Percentiles rank a stretch among this genome's conserved stretches.
Evolutionary conservation across 2,113 vertebrate genomes (phyloP).

Genomic region (Pygoscelis antarcticus): DNA sequence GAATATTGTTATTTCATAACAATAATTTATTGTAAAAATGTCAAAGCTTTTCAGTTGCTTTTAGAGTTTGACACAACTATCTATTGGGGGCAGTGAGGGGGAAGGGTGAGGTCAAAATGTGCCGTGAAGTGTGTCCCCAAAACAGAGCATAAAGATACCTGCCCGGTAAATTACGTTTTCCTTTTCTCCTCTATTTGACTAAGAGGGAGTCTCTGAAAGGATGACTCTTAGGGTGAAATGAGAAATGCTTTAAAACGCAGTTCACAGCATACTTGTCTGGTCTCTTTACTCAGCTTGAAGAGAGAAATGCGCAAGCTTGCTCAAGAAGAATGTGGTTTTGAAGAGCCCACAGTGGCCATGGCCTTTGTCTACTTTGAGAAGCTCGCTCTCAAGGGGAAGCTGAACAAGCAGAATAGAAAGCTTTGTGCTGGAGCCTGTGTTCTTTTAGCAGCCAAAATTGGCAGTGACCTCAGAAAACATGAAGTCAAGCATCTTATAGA

Average conservation of each 20-base stretch:
- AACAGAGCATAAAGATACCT: background rate
- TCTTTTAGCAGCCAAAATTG: constrained; percentile 94
- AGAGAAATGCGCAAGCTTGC: constrained; percentile 95
- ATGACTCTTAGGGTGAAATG: background rate
- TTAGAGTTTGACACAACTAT: background rate
- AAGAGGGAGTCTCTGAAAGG: background rate
- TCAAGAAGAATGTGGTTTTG: constrained; percentile 92
- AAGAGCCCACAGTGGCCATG: constrained; percentile 97
- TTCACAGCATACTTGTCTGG: constrained; percentile 11
- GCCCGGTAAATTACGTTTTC: background rate
- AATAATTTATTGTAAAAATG: background rate
- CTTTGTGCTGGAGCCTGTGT: constrained; percentile 96
- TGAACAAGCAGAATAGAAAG: constrained; percentile 98
- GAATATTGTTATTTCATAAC: background rate
- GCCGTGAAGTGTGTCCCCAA: background rate
- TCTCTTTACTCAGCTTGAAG: constrained; percentile 83
- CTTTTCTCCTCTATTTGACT: background rate
- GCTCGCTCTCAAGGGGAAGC: constrained; percentile 94
- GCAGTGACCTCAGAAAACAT: constrained; percentile 95
- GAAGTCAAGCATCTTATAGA: constrained; percentile 98
- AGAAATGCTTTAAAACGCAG: background rate
- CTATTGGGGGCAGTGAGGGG: background rate
- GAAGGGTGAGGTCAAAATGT: background rate
- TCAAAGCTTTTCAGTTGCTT: background rate
- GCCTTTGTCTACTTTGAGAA: constrained; percentile 99